Conservation (phyloP, 2,888 invertebrate species). For the Aquatica leii region DNA sequence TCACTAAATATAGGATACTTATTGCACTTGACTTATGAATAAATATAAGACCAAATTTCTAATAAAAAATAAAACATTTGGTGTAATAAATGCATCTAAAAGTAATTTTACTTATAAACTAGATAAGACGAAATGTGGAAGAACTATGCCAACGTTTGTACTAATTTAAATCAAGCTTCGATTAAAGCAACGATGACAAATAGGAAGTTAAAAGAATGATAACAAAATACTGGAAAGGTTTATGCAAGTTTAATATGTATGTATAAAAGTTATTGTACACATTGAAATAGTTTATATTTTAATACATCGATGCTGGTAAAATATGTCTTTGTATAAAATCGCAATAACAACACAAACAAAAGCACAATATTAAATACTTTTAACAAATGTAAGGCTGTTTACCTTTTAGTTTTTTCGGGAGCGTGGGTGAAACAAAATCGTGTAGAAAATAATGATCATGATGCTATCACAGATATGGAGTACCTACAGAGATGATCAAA, state of each 20-base stretch:
- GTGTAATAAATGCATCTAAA: slow-evolving; percentile 8
- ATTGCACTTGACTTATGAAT: slow-evolving; percentile 19
- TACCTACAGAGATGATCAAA: too few relatives aligned
- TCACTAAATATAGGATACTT: background rate
- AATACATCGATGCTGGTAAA: slow-evolving; percentile 30
- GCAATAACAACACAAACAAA: slow-evolving; percentile 21
- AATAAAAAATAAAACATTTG: slow-evolving; percentile 1
- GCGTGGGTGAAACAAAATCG: background rate
- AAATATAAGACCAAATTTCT: slow-evolving; percentile 1
- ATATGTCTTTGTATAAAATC: slow-evolving; percentile 33
- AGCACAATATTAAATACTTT: slow-evolving; percentile 6
- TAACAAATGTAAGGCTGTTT: slow-evolving; percentile 1
- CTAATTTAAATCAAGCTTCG: slow-evolving; percentile 10
- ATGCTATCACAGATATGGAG: too few relatives aligned
- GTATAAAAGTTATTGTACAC: slow-evolving; percentile 36
- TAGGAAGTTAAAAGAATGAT: slow-evolving; percentile 4
- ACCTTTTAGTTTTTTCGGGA: too few relatives aligned
- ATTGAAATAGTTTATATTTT: slow-evolving; percentile 30
- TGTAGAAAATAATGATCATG: too few relatives aligned
- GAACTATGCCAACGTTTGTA: slow-evolving; percentile 24
- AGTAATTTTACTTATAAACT: slow-evolving; percentile 8
- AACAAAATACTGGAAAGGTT: slow-evolving; percentile 10
- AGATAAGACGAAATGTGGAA: slow-evolving; percentile 21
- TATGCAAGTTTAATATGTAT: slow-evolving; percentile 10
- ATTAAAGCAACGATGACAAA: slow-evolving; percentile 5